phyloP scores from a whole-genome alignment of 2,113 vertebrate genomes.

The Globicephala melas region DNA sequence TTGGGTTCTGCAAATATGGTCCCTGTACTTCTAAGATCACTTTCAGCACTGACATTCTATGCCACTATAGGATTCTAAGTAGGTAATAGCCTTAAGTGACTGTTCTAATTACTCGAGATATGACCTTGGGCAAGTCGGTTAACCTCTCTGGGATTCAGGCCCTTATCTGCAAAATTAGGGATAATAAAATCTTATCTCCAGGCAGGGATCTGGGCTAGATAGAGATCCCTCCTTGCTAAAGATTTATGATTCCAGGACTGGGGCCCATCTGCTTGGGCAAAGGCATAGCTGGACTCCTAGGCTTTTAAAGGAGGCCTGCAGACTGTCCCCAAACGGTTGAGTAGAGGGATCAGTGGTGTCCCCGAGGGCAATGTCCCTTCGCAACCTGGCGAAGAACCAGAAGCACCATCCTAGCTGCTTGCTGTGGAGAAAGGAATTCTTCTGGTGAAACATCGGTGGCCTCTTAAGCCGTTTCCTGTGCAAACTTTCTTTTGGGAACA shows the following conservation, averaged over 20 bases:
- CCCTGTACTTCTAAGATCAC: slow-evolving; percentile 50
- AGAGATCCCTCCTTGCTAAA: neutral
- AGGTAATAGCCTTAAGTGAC: slow-evolving; percentile 42
- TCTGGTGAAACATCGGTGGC: neutral
- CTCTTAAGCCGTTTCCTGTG: neutral
- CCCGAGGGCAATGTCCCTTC: neutral
- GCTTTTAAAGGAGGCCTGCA: neutral
- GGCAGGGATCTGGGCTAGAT: neutral
- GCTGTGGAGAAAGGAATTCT: neutral
- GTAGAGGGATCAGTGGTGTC: neutral
- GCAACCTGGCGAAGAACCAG: neutral
- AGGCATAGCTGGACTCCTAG: neutral
- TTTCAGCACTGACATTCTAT: neutral
- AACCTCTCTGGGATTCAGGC: neutral
- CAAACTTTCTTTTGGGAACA: neutral
- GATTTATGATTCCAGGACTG: neutral
- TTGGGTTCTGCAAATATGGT: slow-evolving; percentile 63
- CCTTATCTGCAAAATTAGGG: slow-evolving; percentile 5
- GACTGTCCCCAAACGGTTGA: neutral
- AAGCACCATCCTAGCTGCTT: neutral
- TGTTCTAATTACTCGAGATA: slow-evolving; percentile 34
- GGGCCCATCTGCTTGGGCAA: neutral
- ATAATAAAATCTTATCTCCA: slow-evolving; percentile 23
- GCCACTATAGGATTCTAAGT: slow-evolving; percentile 51
- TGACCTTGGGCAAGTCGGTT: slow-evolving; percentile 39